Evolutionary conservation across 2,888 invertebrate genomes (phyloP), one percentile per base, ranked within the genome.

Genomic region (Coenonympha arcania): DNA sequence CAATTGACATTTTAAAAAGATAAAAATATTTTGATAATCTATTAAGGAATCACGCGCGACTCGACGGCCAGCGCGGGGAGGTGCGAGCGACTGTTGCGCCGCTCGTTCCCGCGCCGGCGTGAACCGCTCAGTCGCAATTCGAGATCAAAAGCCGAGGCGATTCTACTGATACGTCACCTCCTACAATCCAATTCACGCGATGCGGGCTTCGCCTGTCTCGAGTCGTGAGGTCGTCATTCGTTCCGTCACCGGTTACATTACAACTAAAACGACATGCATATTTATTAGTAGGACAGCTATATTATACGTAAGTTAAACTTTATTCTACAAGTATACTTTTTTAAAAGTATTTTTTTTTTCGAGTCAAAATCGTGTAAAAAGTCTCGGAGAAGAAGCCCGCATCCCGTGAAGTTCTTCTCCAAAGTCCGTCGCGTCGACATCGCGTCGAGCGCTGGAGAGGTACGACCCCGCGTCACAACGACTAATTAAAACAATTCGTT

Each of bases 21-120:
- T 79, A 79, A 73, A 58, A 76, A 73, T 69, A 79, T 72, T 74
- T 76, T 68, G 70, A 73, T 71, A 78, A 68, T 74, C 75, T 80
- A 81, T 66, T 68, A 71, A 69, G 73, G 78, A 80, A 77, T 74
- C 77, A 66, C 75, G 73, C 64, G 62, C 56, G 59, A 46, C 54
- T 48, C 56, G 57, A 28, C 26, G 20, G 54, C 24, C 15, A 31
- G 49, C 16, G 41, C 24, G 34, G 18, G 15, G 20, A 34, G 41
- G 18, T 20, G 13, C 47, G 24, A 51, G 34, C 42, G 52, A 9
- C 9, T 9, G 24, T 9, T 9, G 39, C 52, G 52, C 56, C 48
- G 48, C 48, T 6, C 31, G 13, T 2, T 13, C 54, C 47, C 57
- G 56, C 62, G 58, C 62, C 59, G 58, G 59, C 52, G 57, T 54